Evolutionary conservation across 2,797 vertebrate species (phyloP), one percentile per base, ranked within the genome.

Genomic region (Esox lucius): DNA sequence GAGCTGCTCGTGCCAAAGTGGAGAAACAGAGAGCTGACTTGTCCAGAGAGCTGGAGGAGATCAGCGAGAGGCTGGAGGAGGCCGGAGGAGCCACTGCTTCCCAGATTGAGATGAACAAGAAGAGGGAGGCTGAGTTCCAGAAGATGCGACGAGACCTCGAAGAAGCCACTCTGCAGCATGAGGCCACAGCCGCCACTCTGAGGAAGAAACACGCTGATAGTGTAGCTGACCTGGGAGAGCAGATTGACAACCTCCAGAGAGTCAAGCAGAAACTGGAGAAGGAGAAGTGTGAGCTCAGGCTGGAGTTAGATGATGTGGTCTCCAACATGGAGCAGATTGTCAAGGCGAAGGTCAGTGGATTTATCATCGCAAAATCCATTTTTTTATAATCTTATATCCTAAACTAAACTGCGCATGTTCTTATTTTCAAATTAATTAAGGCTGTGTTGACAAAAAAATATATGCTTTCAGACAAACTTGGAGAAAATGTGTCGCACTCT

Each of bases 61-160:
- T 95, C 89, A 94, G 95, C 0, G 94, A 95, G 86, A 75, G 94
- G 5, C 87, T 95, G 85, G 94, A 95, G 76, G 92, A 95, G 78
- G 95, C 95, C 0, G 94, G 94, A 0, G 94, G 94, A 0, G 94
- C 78, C 87, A 94, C 94, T 0, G 85, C 94, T 0, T 93, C 91
- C 79, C 95, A 94, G 90, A 80, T 95, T 0, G 95, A 95, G 84
- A 85, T 94, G 85, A 95, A 94, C 88, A 95, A 95, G 88, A 95
- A 95, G 80, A 84, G 93, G 0, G 94, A 95, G 76, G 91, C 89
- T 0, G 94, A 95, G 78, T 94, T 94, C 84, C 92, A 93, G 85
- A 94, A 94, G 86, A 88, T 94, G 89, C 78, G 92, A 0, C 74
- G 94, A 1, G 94, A 94, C 80, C 85, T 94, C 71, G 94, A 94